Base-by-base conservation (phyloP, 2,797 vertebrate genomes). In the Paguma larvata region DNA sequence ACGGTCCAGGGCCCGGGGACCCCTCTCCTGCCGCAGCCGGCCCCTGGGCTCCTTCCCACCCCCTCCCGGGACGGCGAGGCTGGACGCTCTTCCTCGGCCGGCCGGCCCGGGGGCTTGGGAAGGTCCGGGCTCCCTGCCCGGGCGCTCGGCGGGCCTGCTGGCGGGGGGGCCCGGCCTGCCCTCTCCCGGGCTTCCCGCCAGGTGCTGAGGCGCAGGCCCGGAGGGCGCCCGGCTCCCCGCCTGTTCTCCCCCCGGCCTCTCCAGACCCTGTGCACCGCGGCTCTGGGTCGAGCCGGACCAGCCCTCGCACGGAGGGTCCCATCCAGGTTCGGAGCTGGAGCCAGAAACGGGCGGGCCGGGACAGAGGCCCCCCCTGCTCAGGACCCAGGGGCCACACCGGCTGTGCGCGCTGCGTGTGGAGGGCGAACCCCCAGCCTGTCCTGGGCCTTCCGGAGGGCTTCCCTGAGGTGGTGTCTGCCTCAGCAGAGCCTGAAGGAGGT, bases 301-400 rank as follows among this genome's bases (percentile, higher is more conserved):
- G 7, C 32, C 27, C 53, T 23, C 32, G 32, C 16, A 6, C 25
- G 8, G 25, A 2, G 12, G 5, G 30, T 32, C 70, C 80, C 0
- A 12, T n/a, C 25, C 23, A 0, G 5, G 14, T 59, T 38, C 9
- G 44, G 48, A 44, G 8, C 14, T 0, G 2, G 46, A 79, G 48
- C 2, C 46, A 59, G 63, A 73, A 23, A 21, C 0, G 12, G 73
- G 11, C 34, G 15, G 53, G 23, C 46, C 5, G 6, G 19, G 56
- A 23, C 3, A 3, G 5, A 21, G 32, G 38, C 41, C 3, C 38
- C 38, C 38, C 38, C 38, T 34, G 3, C 68, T 27, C 1, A 0
- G 21, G 38, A 16, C 32, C 18, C n/a, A 0, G 1, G 44, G 38
- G 41, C 11, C 25, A 0, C 2, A 2, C 8, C 1, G n/a, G 32